Percentiles rank a stretch among this genome's conserved stretches.
phyloP scores from a whole-genome alignment of 1,140 invertebrate species.

The Dendrolimus kikuchii region DNA sequence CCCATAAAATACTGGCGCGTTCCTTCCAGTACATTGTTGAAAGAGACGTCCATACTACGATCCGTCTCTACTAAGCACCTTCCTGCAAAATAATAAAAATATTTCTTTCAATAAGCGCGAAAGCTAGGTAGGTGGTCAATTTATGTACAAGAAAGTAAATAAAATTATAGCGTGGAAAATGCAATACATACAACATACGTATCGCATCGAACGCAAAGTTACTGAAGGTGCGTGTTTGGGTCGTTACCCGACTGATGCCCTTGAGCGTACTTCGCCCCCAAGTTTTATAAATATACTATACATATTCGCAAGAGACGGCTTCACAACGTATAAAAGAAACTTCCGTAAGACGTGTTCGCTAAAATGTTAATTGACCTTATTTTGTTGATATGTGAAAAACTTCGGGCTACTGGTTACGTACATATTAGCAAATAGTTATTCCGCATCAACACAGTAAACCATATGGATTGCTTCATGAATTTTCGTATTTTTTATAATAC shows the following conservation, averaged over 20 bases:
- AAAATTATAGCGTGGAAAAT: no score
- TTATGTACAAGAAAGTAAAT: no score
- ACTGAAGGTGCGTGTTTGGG: slow-evolving; percentile 39
- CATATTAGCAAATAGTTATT: slow-evolving; percentile 6
- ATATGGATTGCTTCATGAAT: no score
- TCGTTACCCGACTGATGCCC: slow-evolving; percentile 55
- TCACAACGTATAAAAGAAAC: slow-evolving; percentile 14
- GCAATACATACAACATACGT: slow-evolving; percentile 4
- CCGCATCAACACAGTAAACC: neutral
- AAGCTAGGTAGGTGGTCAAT: no score
- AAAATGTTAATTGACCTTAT: slow-evolving; percentile 32
- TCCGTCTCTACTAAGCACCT: slow-evolving; percentile 32
- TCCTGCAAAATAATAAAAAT: slow-evolving; percentile 38
- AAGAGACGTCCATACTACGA: slow-evolving; percentile 80
- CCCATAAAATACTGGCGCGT: slow-evolving; percentile 86
- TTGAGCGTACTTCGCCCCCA: slow-evolving; percentile 60
- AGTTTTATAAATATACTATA: no score
- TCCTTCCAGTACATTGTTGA: slow-evolving; percentile 85
- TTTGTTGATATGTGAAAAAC: slow-evolving; percentile 17
- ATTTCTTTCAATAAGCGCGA: slow-evolving; percentile 1
- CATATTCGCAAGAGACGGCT: slow-evolving; percentile 2
- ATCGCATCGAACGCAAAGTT: slow-evolving; percentile 14
- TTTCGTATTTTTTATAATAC: no score
- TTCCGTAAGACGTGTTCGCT: slow-evolving; percentile 22
- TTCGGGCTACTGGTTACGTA: slow-evolving; percentile 1